Conservation (phyloP, 1,140 invertebrate species). For the Prorops nasuta region DNA sequence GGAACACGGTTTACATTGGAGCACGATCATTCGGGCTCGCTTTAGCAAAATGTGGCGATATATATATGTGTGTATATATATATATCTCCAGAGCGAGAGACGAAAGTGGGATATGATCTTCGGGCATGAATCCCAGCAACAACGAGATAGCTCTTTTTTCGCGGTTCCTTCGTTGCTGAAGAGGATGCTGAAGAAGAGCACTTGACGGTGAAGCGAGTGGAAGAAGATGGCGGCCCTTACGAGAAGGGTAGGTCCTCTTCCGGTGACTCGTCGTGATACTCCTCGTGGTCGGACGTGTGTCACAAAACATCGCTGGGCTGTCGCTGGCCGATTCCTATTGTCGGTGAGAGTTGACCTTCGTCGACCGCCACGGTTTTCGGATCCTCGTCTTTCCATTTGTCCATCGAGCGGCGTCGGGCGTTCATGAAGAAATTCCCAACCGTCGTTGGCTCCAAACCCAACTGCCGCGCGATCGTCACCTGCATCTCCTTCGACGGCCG, state of each 20-base stretch:
- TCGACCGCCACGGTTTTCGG: slow-evolving; percentile 56
- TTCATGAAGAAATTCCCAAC: slow-evolving; percentile 99
- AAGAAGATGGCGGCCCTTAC: slow-evolving; percentile 40
- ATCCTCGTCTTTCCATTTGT: slow-evolving; percentile 97
- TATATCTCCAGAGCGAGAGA: too few species aligned
- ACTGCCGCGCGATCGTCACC: slow-evolving; percentile 95
- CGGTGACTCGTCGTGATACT: slow-evolving; percentile 54
- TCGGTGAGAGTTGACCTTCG: slow-evolving; percentile 53
- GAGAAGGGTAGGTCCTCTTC: slow-evolving; percentile 54
- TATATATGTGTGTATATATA: too few species aligned
- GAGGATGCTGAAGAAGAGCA: too few species aligned
- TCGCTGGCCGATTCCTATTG: slow-evolving; percentile 53
- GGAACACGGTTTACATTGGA: too few species aligned
- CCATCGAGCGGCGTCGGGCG: slow-evolving; percentile 93
- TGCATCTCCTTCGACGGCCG: slow-evolving; percentile 99
- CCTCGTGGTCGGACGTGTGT: slow-evolving; percentile 59
- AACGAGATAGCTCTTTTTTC: too few species aligned
- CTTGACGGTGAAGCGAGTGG: too few species aligned
- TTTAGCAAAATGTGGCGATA: too few species aligned
- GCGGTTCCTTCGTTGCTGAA: too few species aligned
- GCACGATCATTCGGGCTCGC: too few species aligned
- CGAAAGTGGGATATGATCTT: too few species aligned
- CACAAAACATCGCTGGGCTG: slow-evolving; percentile 55
- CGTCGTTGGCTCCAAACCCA: slow-evolving; percentile 96
- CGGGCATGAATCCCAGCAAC: too few species aligned